Evolutionary conservation across 2,797 vertebrate genomes (phyloP).

Genomic region (Paramormyrops hopkinsi): DNA sequence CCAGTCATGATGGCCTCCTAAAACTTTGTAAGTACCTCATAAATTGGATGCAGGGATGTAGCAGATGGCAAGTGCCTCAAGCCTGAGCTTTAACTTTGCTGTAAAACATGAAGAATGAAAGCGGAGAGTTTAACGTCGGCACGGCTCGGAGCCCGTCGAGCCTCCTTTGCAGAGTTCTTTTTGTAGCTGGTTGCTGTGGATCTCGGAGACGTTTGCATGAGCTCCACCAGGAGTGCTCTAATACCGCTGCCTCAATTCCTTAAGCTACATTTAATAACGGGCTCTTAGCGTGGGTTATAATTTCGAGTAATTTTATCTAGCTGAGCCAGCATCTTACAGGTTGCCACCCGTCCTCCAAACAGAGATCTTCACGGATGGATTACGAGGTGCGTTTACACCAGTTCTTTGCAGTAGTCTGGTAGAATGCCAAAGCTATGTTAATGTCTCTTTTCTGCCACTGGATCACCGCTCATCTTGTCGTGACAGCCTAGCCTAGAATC

Average conservation of each 20-base stretch:
- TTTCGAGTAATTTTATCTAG: background rate
- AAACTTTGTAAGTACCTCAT: background rate
- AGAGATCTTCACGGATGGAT: background rate
- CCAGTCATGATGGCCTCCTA: background rate
- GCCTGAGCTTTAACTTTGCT: background rate
- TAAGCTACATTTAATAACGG: background rate
- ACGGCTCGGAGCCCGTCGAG: background rate
- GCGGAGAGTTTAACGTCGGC: background rate
- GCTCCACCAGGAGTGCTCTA: background rate
- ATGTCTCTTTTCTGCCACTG: background rate
- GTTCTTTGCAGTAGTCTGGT: background rate
- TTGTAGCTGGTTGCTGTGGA: background rate
- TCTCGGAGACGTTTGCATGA: background rate
- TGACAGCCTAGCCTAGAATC: background rate
- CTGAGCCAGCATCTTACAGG: background rate
- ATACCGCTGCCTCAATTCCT: background rate
- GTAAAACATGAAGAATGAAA: background rate
- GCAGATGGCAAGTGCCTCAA: background rate
- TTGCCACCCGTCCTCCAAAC: background rate
- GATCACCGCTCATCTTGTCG: background rate
- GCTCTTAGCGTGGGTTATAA: background rate
- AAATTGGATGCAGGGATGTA: background rate
- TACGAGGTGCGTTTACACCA: background rate
- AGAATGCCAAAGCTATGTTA: background rate
- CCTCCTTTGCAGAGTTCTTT: background rate